These are phyloP conservation scores for Cotesia typhae DNA, from an alignment of 1,140 invertebrate species.

Conservation along the genomic window DNA sequence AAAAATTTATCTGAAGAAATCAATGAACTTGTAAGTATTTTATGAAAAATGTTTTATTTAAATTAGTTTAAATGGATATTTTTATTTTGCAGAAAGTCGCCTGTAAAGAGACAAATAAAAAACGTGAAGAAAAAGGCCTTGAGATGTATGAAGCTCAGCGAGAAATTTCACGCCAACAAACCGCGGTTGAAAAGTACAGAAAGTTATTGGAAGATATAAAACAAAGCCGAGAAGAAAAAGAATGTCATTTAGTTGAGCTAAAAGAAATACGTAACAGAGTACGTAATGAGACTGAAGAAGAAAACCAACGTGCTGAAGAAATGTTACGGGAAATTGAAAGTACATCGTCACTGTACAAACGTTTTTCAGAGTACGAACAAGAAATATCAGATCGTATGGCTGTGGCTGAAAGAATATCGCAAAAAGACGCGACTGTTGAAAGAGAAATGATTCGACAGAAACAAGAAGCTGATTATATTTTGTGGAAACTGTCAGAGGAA, in stretches of 20 bases:
- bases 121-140: constrained; percentile 61
- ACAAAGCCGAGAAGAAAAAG: constrained; percentile 57
- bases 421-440: constrained; percentile 64
- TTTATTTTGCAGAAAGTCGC: constrained; percentile 49
- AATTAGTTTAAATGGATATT: constrained; percentile 18
- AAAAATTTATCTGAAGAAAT: constrained; percentile 69
- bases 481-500: constrained; percentile 66
- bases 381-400: constrained; percentile 64
- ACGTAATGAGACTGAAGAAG: constrained; percentile 52
- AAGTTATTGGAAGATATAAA: constrained; percentile 59
- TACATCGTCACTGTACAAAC: constrained; percentile 56
- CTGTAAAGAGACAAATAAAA: constrained; percentile 59
- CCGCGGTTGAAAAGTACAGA: constrained; percentile 64
- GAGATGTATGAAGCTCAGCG: constrained; percentile 65
- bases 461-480: constrained; percentile 66
- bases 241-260: constrained; percentile 48
- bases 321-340: constrained; percentile 60
- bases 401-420: constrained; percentile 65
- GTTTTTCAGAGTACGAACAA: constrained; percentile 65
- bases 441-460: constrained; percentile 64
- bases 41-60: constrained; percentile 22
- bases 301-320: constrained; percentile 57
- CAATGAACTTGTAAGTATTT: constrained; percentile 65
- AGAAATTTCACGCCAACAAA: constrained; percentile 65
- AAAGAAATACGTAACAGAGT: constrained; percentile 59